A percentile compares a stretch with the other conserved stretches of the same genome.
Conservation (phyloP, 2,113 vertebrate genomes). For the Calidris pygmaea region DNA sequence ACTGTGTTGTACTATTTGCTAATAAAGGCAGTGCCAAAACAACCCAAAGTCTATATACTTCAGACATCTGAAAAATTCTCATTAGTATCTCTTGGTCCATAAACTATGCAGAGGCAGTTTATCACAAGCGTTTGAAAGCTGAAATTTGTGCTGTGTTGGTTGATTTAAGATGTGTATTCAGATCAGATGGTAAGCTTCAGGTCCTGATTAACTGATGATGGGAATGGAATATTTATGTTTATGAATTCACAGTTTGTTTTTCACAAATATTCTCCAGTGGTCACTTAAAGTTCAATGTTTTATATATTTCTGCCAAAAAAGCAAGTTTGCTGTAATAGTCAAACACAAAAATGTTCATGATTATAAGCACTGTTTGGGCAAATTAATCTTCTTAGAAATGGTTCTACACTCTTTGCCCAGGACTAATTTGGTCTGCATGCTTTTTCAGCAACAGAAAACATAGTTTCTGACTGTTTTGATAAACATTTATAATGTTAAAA, state of each 20-base stretch:
- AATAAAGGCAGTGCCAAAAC: neutral
- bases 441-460: neutral
- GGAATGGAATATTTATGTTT: neutral
- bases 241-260: conserved; percentile 2
- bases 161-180: conserved; percentile 2
- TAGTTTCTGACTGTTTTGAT: neutral
- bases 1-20: neutral
- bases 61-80: neutral
- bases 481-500: neutral
- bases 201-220: neutral
- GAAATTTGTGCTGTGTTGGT: neutral
- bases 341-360: neutral
- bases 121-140: neutral
- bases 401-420: neutral
- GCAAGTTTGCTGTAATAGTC: neutral
- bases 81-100: neutral
- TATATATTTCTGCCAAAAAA: conserved; percentile 16
- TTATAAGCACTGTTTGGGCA: neutral
- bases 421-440: neutral
- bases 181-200: neutral
- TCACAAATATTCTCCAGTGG: neutral
- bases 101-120: neutral
- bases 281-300: conserved; percentile 31
- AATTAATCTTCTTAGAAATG: conserved; percentile 20
- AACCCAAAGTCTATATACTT: neutral